These are phyloP conservation scores for Cichladusa arquata DNA, from an alignment of 2,113 vertebrate genomes.

Conservation along the genomic window DNA sequence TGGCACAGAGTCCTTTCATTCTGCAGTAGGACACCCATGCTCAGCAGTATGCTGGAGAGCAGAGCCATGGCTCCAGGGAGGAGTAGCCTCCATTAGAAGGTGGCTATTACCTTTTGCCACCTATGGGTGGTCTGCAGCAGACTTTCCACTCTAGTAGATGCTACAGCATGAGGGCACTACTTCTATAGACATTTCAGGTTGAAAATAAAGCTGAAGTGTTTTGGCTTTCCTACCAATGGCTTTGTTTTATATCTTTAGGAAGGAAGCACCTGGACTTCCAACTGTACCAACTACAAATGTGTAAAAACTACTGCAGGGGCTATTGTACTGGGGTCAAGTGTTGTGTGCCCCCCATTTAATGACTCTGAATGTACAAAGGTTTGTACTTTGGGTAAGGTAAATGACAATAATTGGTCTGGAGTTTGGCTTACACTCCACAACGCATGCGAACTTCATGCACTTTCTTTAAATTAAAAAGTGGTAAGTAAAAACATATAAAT, in stretches of 20 bases:
- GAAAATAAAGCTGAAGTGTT: not conserved
- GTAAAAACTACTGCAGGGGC: slow-evolving; percentile 84
- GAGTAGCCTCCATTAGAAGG: not conserved
- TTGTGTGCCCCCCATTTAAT: slow-evolving; percentile 95
- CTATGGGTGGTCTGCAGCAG: not conserved
- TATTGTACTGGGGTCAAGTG: slow-evolving; percentile 82
- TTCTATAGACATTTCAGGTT: not conserved
- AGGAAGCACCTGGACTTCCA: slow-evolving; percentile 90
- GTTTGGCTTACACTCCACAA: not conserved
- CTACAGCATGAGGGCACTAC: not conserved
- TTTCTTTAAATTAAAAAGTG: not conserved
- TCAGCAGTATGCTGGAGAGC: not conserved
- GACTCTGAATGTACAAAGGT: slow-evolving; percentile 96
- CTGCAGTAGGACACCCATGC: not conserved
- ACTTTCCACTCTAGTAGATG: not conserved
- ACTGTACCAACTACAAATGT: slow-evolving; percentile 91
- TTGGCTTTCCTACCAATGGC: not conserved
- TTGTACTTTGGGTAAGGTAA: slow-evolving; percentile 66
- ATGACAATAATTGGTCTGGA: not conserved
- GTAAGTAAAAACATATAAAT: not conserved
- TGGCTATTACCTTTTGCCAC: not conserved
- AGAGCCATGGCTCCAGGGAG: not conserved
- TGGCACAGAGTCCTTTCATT: not conserved
- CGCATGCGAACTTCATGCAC: accelerated
- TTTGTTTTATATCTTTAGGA: slow-evolving; percentile 72